phyloP scores from a whole-genome alignment of 2,113 vertebrate genomes.

The Caranx ignobilis region DNA sequence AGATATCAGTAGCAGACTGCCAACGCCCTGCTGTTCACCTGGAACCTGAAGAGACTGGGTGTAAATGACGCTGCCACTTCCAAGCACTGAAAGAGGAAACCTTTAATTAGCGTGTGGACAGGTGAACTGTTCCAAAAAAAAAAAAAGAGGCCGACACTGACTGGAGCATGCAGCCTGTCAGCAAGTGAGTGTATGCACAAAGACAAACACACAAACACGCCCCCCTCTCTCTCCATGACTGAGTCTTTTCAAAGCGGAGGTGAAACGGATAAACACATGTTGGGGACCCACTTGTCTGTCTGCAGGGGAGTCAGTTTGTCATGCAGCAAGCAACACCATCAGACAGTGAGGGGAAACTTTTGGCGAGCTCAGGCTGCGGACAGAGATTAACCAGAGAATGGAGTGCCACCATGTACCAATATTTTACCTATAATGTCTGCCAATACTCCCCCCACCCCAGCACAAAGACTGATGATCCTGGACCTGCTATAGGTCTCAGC shows the following conservation, averaged over 20 bases:
- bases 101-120: slow-evolving; percentile 13
- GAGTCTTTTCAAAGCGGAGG: not conserved
- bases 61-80: slow-evolving; percentile 24
- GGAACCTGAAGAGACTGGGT: slow-evolving; percentile 27
- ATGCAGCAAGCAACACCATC: slow-evolving; percentile 8
- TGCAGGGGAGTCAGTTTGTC: slow-evolving; percentile 30
- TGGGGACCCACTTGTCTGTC: not conserved
- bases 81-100: not conserved
- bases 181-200: not conserved
- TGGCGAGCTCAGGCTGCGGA: slow-evolving; percentile 14
- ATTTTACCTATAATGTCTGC: not conserved
- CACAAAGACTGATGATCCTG: not conserved
- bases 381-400: slow-evolving; percentile 1
- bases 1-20: slow-evolving; percentile 16
- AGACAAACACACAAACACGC: not conserved
- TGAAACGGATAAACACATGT: not conserved
- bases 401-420: not conserved
- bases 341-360: slow-evolving; percentile 8
- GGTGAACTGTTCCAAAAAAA: slow-evolving; percentile 4
- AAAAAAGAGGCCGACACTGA: not conserved
- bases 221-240: not conserved
- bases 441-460: not conserved
- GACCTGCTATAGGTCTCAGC: not conserved
- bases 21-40: slow-evolving; percentile 28
- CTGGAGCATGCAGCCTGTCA: not conserved